phyloP scores from a whole-genome alignment of 2,888 invertebrate species.

The Tetanocera ferruginea region DNA sequence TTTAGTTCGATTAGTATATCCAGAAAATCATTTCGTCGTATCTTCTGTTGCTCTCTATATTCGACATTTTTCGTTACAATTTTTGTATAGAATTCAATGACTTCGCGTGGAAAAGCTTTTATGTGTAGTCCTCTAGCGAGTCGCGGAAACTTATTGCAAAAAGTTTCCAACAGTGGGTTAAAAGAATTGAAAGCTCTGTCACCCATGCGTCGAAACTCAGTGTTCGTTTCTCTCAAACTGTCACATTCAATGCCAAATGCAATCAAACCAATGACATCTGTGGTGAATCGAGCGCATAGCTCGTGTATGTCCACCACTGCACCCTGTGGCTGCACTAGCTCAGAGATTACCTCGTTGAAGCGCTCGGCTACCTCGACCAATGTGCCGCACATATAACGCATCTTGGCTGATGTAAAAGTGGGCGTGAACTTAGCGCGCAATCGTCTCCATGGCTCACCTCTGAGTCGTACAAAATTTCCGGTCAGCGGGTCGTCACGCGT shows the following conservation, averaged over 20 bases:
- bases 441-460: slow-evolving; percentile 61
- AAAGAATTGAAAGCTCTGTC: slow-evolving; percentile 48
- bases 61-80: slow-evolving; percentile 65
- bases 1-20: slow-evolving; percentile 69
- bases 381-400: slow-evolving; percentile 55
- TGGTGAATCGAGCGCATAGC: slow-evolving; percentile 69
- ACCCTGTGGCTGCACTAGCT: slow-evolving; percentile 45
- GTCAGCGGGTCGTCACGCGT: slow-evolving; percentile 62
- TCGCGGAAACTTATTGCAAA: slow-evolving; percentile 51
- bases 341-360: neutral
- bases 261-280: slow-evolving; percentile 71
- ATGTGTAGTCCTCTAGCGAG: slow-evolving; percentile 52
- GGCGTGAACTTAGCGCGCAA: slow-evolving; percentile 59
- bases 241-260: slow-evolving; percentile 71
- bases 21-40: slow-evolving; percentile 70
- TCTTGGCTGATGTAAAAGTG: slow-evolving; percentile 58
- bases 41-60: slow-evolving; percentile 60
- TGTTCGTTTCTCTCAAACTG: slow-evolving; percentile 64
- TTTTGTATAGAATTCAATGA: slow-evolving; percentile 60
- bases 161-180: slow-evolving; percentile 40
- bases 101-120: slow-evolving; percentile 51
- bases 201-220: slow-evolving; percentile 63
- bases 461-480: slow-evolving; percentile 61
- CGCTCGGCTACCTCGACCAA: slow-evolving; percentile 29
- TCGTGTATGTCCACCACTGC: slow-evolving; percentile 61